Evolutionary conservation across 1,140 invertebrate genomes (phyloP).

Genomic region (Teleogryllus occipitalis): DNA sequence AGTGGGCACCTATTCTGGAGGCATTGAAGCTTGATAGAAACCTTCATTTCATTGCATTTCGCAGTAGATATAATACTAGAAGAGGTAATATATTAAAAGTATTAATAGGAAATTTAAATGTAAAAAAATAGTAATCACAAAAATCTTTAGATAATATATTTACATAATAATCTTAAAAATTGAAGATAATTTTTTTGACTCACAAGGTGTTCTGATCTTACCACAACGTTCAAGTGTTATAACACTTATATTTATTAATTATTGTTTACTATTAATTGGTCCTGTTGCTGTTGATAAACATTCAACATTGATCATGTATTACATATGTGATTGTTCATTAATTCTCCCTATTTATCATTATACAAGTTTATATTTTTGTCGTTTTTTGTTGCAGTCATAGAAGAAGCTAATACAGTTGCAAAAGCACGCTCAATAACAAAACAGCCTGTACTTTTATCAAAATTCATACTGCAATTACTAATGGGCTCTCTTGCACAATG

Average conservation of each 20-base stretch:
- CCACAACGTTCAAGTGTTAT: not conserved
- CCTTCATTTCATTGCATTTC: not conserved
- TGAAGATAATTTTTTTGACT: not conserved
- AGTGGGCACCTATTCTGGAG: not conserved
- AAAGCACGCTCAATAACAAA: not conserved
- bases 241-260: not conserved
- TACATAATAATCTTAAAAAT: not conserved
- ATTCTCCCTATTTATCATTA: not conserved
- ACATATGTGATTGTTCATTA: not conserved
- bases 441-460: not conserved
- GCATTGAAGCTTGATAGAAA: not conserved
- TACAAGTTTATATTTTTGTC: not conserved
- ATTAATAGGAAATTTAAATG: not conserved
- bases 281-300: not conserved
- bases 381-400: not conserved
- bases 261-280: not conserved
- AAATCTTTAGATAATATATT: not conserved
- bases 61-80: not conserved
- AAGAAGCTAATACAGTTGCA: not conserved
- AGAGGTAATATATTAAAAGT: not conserved
- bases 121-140: not conserved
- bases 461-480: not conserved
- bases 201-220: not conserved
- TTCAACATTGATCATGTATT: not conserved
- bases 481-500: not conserved